A percentile compares a stretch with the other conserved stretches of the same genome.
Conservation (phyloP, 92 coral and sea anemone genomes). For the Palythoa heliodiscus region DNA sequence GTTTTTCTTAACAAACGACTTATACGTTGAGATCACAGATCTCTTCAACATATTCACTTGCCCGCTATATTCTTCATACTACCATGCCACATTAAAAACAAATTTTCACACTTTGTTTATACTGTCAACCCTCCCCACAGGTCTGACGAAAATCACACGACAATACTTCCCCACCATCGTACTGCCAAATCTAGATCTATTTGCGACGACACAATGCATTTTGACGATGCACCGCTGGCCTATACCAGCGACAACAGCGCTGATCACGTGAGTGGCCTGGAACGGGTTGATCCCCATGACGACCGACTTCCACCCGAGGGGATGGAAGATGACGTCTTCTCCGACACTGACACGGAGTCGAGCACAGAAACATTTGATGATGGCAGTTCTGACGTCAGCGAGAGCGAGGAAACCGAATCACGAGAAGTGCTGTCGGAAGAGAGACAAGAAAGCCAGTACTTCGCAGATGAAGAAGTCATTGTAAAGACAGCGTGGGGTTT, state of each 20-base stretch:
- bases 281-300: conserved; percentile 59
- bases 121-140: conserved; percentile 7
- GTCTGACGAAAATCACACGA: conserved; percentile 23
- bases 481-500: conserved; percentile 77
- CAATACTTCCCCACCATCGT: not conserved
- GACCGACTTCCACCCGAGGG: conserved; percentile 76
- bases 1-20: too few relatives aligned
- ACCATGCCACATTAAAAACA: not conserved
- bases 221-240: conserved; percentile 27
- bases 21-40: not conserved
- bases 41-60: not conserved
- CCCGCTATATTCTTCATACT: not conserved
- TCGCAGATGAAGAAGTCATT: conserved; percentile 55
- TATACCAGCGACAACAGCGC: conserved; percentile 5
- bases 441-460: not conserved
- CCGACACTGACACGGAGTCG: conserved; percentile 14
- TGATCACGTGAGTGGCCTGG: conserved; percentile 56
- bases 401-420: not conserved
- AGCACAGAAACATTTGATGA: conserved; percentile 17
- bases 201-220: conserved; percentile 10
- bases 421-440: not conserved
- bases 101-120: not conserved
- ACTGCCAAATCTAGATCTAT: not conserved
- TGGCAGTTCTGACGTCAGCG: not conserved
- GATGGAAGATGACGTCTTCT: conserved; percentile 46